These are phyloP conservation scores for Pangasius mekongensis DNA, from an alignment of 2,797 vertebrate genomes.

Conservation along the genomic window DNA sequence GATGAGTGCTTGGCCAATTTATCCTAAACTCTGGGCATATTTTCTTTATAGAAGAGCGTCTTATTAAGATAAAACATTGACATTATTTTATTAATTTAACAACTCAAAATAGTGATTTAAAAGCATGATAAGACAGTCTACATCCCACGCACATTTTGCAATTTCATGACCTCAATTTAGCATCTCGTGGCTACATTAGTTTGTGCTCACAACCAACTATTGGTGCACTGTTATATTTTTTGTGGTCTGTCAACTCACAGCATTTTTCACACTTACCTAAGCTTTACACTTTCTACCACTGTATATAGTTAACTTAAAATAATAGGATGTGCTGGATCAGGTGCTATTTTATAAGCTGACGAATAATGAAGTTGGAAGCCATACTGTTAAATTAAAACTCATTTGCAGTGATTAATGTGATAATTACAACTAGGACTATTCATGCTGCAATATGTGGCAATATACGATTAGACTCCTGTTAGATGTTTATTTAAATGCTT, in stretches of 20 bases:
- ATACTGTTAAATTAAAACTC: neutral
- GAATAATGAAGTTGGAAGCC: neutral
- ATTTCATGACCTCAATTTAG: neutral
- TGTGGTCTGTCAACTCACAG: neutral
- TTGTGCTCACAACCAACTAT: neutral
- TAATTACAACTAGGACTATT: neutral
- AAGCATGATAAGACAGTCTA: neutral
- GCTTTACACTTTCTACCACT: neutral
- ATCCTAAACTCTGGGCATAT: neutral
- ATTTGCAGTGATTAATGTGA: neutral
- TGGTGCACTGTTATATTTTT: neutral
- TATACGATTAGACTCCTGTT: neutral
- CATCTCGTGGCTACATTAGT: neutral
- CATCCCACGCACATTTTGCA: neutral
- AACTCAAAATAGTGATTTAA: neutral
- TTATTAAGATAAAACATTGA: neutral
- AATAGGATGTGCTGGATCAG: neutral
- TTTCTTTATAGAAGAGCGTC: neutral
- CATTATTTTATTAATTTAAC: neutral
- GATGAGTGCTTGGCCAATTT: neutral
- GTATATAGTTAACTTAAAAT: neutral
- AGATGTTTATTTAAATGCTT: neutral
- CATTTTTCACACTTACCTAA: neutral
- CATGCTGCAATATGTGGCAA: neutral
- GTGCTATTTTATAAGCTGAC: neutral